Base-by-base conservation (phyloP, 2,888 invertebrate genomes). In the Trypoxylon attenuatum region DNA sequence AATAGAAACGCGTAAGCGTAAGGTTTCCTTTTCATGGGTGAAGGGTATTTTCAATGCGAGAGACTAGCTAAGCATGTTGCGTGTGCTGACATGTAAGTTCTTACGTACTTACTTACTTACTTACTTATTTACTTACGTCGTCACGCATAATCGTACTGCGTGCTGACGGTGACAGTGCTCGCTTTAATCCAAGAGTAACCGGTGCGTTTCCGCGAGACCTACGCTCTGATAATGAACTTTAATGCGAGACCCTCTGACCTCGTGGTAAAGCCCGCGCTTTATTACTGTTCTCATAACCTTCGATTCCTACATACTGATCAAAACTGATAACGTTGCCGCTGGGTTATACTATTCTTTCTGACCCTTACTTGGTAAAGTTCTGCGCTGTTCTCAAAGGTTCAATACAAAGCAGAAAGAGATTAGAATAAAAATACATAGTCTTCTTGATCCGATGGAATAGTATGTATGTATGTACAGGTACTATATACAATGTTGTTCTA, bases 141-240 rank as follows among this genome's bases (percentile, higher is more conserved):
- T 16, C 46, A 23, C 16, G 16, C 13, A 38, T 25, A 51, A 55
- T 18, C 29, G 6, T 10, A 3, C 21, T 21, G 15, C 23, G 13
- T 15, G 15, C 46, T 43, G 21, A 25, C 27, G 27, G 15, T n/a
- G 15, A 8, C 38, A 45, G 46, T 46, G 21, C 50, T 33, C 47
- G 23, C 22, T 49, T 53, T 33, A 42, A 53, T 19, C 41, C 23
- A 5, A 1, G 22, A 2, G 33, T 50, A 8, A 8, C 8, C 43
- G 54, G 51, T 56, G 49, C 43, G 39, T 67, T 75, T 63, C 56
- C 51, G 47, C 54, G 46, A 46, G 43, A 41, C 21, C 42, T 10
- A 10, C 23, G 18, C 8, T 55, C 22, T 68, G 69, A 73, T 67
- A 73, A 76, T 76, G 73, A 76, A 66, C 62, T 71, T 38, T 42